Percentiles rank a stretch among this genome's conserved stretches.
phyloP scores from a whole-genome alignment of 2,888 invertebrate genomes.

The Abrostola tripartita region DNA sequence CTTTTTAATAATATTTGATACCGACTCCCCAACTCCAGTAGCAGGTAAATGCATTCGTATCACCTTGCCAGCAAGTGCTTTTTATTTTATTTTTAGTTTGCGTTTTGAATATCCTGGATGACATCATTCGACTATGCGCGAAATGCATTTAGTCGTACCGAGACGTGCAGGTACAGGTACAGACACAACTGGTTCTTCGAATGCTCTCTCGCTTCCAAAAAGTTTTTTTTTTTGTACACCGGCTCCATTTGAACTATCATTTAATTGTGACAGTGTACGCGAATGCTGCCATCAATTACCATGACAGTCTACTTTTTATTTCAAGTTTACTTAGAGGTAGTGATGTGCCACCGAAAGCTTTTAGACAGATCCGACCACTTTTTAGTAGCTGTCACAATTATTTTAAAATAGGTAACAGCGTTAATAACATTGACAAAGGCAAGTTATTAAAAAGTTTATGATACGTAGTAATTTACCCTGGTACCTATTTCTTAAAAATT shows the following conservation, averaged over 20 bases:
- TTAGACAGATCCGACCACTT: slow-evolving; percentile 26
- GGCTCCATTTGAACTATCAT: slow-evolving; percentile 74
- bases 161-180: slow-evolving; percentile 60
- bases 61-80: slow-evolving; percentile 27
- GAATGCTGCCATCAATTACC: slow-evolving; percentile 77
- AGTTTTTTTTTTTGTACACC: slow-evolving; percentile 74
- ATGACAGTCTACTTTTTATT: slow-evolving; percentile 64
- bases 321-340: slow-evolving; percentile 35
- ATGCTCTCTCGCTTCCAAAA: slow-evolving; percentile 76
- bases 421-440: too few species aligned
- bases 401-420: slow-evolving; percentile 16
- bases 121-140: slow-evolving; percentile 67
- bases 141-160: slow-evolving; percentile 59
- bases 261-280: slow-evolving; percentile 71
- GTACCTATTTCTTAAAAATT: too few species aligned
- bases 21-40: background rate
- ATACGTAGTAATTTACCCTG: too few species aligned
- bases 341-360: slow-evolving; percentile 37
- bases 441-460: too few species aligned
- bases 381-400: slow-evolving; percentile 31
- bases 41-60: slow-evolving; percentile 22
- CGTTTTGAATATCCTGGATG: slow-evolving; percentile 62
- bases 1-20: slow-evolving; percentile 3
- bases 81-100: slow-evolving; percentile 48
- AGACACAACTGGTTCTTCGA: slow-evolving; percentile 73